These are phyloP conservation scores for Lethenteron camtschaticum DNA, from an alignment of 2,113 vertebrate genomes.

Conservation along the genomic window DNA sequence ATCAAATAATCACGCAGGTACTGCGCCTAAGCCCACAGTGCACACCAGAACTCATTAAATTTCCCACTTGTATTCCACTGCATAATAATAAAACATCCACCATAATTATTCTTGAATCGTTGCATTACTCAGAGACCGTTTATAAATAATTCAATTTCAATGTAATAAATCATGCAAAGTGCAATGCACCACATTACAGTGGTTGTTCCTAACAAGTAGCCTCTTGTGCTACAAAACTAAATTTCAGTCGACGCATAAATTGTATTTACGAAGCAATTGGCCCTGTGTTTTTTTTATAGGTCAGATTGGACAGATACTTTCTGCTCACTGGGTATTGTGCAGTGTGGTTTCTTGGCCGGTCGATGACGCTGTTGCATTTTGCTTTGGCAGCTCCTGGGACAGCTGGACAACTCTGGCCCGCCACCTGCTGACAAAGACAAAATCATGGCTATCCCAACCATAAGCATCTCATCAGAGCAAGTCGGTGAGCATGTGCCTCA, in stretches of 20 bases:
- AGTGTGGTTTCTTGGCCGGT: too few relatives aligned
- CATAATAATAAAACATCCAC: neutral
- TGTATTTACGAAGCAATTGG: neutral
- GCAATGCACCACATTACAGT: neutral
- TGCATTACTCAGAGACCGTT: neutral
- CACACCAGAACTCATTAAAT: neutral
- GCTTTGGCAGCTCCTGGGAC: constrained; percentile 52
- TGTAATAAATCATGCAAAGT: neutral
- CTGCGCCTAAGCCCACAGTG: constrained; percentile 12
- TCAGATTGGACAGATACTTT: neutral
- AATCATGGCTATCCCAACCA: constrained; percentile 68
- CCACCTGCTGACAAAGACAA: constrained; percentile 80
- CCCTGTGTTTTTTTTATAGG: neutral
- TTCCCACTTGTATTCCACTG: neutral
- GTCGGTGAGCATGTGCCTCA: constrained; percentile 32
- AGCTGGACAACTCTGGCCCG: constrained; percentile 78
- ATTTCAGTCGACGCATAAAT: neutral
- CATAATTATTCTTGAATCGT: neutral
- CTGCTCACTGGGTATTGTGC: neutral
- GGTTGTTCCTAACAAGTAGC: neutral
- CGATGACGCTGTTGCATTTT: too few relatives aligned
- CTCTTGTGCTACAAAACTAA: neutral
- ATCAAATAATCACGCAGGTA: constrained; percentile 91
- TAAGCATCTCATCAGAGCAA: constrained; percentile 81
- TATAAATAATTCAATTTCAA: neutral